Percentiles rank a stretch among this genome's conserved stretches.
These are phyloP conservation scores for Nyleta sp. DNA, from an alignment of 2,888 invertebrate genomes.

Conservation along the genomic window DNA sequence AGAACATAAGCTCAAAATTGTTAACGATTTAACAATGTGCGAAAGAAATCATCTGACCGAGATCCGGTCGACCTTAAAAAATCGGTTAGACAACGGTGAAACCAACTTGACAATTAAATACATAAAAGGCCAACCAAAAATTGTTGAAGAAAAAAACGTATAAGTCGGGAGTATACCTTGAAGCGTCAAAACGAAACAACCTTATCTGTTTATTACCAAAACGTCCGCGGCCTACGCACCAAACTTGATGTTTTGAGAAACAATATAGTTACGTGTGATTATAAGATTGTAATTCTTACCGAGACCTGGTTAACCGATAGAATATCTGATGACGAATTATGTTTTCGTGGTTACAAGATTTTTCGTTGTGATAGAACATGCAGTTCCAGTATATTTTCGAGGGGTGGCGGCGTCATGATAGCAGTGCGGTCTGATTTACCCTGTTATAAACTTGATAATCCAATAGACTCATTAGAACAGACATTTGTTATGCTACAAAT, in stretches of 20 bases:
- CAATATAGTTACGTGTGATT: background rate
- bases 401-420: constrained; percentile 4
- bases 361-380: constrained; percentile 7
- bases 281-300: background rate
- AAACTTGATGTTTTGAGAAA: background rate
- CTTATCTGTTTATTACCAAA: background rate
- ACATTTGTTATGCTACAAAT: background rate
- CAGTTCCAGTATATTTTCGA: background rate
- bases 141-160: background rate
- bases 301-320: constrained; percentile 1
- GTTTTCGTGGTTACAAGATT: background rate
- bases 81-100: background rate
- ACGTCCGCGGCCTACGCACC: background rate
- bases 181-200: background rate
- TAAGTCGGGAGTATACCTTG: background rate
- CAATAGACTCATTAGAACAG: background rate
- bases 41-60: background rate
- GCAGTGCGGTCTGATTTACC: background rate
- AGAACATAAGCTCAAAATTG: background rate
- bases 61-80: background rate
- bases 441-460: background rate
- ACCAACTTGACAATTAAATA: background rate
- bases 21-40: background rate
- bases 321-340: background rate
- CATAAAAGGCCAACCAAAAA: background rate